Base-by-base conservation (phyloP, 2,888 invertebrate genomes). In the Congeria kusceri region DNA sequence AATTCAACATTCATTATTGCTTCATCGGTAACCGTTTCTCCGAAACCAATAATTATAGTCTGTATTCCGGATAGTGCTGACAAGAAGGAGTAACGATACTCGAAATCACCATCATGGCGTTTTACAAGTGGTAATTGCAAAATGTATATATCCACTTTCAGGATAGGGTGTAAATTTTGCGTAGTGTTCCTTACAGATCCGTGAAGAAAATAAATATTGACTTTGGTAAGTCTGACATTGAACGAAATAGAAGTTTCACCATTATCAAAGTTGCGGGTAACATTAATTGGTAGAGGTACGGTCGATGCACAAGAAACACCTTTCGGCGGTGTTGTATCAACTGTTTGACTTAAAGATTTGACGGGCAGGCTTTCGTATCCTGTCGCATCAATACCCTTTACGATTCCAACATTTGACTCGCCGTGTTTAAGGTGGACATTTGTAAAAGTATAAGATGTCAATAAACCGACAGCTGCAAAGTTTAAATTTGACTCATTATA, bases 311-410 rank as follows among this genome's bases (percentile, higher is more conserved):
- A 75, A n/a, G 0, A 47, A 25, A 56, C 15, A 15, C 63, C 68
- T 11, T 13, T 25, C 11, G 75, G 75, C 20, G 68, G 53, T 3
- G 68, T 57, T 0, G 9, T 29, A 29, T 68, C 75, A 15, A 75
- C 56, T 13, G 27, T 25, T 47, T 46, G 32, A 25, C 57, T 32
- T 3, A 15, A 0, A 7, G 75, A 75, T 4, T 20, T 20, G 0
- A n/a, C 47, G 11, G 58, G n/a, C 1, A 29, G 1, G 61, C 82
- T 82, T 11, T 57, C 61, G 63, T 79, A 80, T 29, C 81, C 81
- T 25, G 76, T 78, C 15, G 68, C 67, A 69, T 86, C 86, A 46
- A 29, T 18, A 18, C 84, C 85, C 56, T 77, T 78, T 0, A 85
- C 83, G 18, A 66, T 28, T 13, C 74, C 77, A 15, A 64, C 39